Percentiles rank a stretch among this genome's conserved stretches.
phyloP scores from a whole-genome alignment of 2,797 vertebrate genomes.

The Champsocephalus esox region DNA sequence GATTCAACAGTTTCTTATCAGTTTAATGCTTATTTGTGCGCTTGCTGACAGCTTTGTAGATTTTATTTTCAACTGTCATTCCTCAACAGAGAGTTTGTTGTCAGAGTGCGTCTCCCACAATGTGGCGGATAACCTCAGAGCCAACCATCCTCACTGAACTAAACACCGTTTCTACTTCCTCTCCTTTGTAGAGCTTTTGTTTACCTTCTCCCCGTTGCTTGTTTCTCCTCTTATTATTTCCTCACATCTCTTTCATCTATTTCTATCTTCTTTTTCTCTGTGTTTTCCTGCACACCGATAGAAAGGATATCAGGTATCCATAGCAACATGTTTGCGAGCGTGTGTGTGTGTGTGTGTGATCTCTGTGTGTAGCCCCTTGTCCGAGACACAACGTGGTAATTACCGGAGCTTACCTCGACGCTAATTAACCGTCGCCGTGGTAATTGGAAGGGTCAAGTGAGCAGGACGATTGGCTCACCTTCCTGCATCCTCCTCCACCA shows the following conservation, averaged over 20 bases:
- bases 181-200: slow-evolving; percentile 60
- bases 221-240: slow-evolving; percentile 62
- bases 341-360: slow-evolving; percentile 36
- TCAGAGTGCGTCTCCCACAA: slow-evolving; percentile 50
- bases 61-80: slow-evolving; percentile 54
- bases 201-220: slow-evolving; percentile 60
- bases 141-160: slow-evolving; percentile 55
- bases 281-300: slow-evolving; percentile 59
- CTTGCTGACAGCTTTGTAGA: slow-evolving; percentile 38
- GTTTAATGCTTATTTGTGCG: slow-evolving; percentile 21
- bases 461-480: slow-evolving; percentile 81
- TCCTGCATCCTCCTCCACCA: slow-evolving; percentile 61
- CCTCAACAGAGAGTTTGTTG: slow-evolving; percentile 59
- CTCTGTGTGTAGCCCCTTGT: slow-evolving; percentile 78
- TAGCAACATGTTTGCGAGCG: slow-evolving; percentile 76
- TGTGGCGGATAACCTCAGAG: slow-evolving; percentile 51
- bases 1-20: slow-evolving; percentile 16
- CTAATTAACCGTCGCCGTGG: slow-evolving; percentile 86
- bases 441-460: slow-evolving; percentile 88
- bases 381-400: slow-evolving; percentile 87
- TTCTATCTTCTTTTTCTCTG: slow-evolving; percentile 67
- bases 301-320: slow-evolving; percentile 79
- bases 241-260: slow-evolving; percentile 73
- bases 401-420: slow-evolving; percentile 85
- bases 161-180: slow-evolving; percentile 59